These are phyloP conservation scores for Sphyrna mokarran DNA, from an alignment of 2,113 vertebrate genomes.

Conservation along the genomic window DNA sequence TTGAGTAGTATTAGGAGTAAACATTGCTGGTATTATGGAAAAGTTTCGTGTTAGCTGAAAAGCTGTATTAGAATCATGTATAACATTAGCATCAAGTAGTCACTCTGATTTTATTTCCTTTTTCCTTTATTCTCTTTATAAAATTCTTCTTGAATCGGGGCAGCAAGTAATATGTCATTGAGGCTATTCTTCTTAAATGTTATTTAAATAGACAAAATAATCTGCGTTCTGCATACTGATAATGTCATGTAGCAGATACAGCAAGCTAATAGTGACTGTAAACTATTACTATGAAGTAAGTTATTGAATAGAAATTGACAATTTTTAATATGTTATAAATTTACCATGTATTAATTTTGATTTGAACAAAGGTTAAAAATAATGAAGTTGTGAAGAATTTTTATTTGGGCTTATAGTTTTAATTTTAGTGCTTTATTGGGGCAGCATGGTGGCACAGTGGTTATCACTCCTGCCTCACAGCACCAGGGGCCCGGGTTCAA, in stretches of 20 bases:
- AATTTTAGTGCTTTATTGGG: neutral
- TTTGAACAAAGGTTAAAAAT: neutral
- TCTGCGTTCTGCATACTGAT: neutral
- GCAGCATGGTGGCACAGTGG: no score
- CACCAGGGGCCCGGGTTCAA: no score
- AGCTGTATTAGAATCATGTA: neutral
- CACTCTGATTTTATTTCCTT: neutral
- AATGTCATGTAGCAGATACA: neutral
- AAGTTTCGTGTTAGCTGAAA: neutral
- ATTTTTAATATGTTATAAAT: neutral
- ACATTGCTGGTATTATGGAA: neutral
- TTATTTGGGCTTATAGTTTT: neutral
- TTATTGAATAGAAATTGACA: constrained; percentile 1
- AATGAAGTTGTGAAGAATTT: neutral
- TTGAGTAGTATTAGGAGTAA: neutral
- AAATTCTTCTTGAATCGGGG: neutral
- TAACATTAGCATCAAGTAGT: neutral
- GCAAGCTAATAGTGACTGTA: neutral
- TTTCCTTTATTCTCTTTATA: neutral
- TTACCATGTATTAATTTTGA: neutral
- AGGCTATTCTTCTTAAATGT: neutral
- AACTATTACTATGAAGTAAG: neutral
- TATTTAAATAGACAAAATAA: neutral
- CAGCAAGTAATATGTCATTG: neutral
- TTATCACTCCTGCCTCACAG: no score